These are phyloP conservation scores for Sylvietta virens DNA, from an alignment of 2,113 vertebrate genomes.

Conservation along the genomic window DNA sequence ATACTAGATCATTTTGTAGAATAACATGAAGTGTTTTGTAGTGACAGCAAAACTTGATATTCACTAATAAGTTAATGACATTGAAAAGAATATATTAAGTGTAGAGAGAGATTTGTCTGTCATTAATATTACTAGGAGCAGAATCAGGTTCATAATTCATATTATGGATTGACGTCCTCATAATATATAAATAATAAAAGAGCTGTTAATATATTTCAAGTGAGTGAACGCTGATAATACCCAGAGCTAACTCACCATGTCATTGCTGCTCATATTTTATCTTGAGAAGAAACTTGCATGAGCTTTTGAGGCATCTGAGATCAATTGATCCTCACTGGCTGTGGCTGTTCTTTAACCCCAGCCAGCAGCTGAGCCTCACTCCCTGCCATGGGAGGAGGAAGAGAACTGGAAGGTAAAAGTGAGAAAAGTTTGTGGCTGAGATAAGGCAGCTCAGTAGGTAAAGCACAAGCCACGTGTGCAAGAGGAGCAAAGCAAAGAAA, in stretches of 20 bases:
- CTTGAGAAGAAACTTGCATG: background rate
- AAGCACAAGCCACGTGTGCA: background rate
- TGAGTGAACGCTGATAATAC: conserved; percentile 1
- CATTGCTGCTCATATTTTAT: background rate
- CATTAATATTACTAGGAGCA: background rate
- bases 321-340: background rate
- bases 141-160: conserved; percentile 20
- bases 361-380: background rate
- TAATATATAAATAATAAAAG: conserved; percentile 27
- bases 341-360: background rate
- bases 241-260: conserved; percentile 19
- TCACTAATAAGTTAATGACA: background rate
- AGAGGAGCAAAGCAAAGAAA: background rate
- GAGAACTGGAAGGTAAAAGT: background rate
- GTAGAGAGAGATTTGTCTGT: background rate
- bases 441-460: background rate
- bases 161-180: background rate
- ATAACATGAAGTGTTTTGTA: conserved; percentile 28
- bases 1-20: background rate
- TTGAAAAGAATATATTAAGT: conserved; percentile 14
- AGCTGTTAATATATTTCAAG: conserved; percentile 17
- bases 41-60: conserved; percentile 17
- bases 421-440: background rate
- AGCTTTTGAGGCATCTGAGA: background rate
- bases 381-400: no score